Evolutionary conservation across 2,113 vertebrate species (phyloP), one percentile per base, ranked within the genome.

Genomic region (Chelonoidis abingdonii): DNA sequence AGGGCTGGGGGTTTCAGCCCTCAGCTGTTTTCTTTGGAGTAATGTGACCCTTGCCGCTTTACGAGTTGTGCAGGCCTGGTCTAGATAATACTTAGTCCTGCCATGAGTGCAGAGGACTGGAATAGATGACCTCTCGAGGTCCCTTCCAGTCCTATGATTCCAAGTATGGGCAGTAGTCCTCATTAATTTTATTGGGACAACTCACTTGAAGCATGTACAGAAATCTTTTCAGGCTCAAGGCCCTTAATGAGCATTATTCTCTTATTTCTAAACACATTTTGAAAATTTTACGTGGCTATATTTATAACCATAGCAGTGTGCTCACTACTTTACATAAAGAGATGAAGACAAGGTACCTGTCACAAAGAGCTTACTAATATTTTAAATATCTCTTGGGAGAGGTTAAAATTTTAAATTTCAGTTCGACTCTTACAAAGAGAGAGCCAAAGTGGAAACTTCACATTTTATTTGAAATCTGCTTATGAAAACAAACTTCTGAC

Each of bases 251-350:
- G 8, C 21, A 38, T 21, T 72, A 69, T 38, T 3, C 10, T 82
- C 12, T 84, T 65, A 10, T 87, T 85, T 93, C 84, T 93, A 59
- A 83, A 50, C 24, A 72, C 12, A 13, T 94, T 87, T 93, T 95
- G 78, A 95, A 54, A 59, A 89, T 86, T 88, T 92, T 80, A 91
- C 49, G 19, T 72, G 65, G 19, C 35, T 72, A 38, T 38, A 72
- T 69, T 69, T 69, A n/a, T n/a, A 69, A 69, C 35, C n/a, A 8
- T n/a, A n/a, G 17, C 65, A 69, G 65, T 69, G 35, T 19, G 16
- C 35, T n/a, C 35, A 19, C 8, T 72, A 13, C 31, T 90, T 9
- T 53, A 35, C 5, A 65, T 80, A 85, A 80, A 14, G 21, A 92
- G 93, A 78, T 27, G 81, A 84, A 78, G 62, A 38, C 24, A 17